phyloP scores from a whole-genome alignment of 1,140 invertebrate species.

The Drosophila tani region DNA sequence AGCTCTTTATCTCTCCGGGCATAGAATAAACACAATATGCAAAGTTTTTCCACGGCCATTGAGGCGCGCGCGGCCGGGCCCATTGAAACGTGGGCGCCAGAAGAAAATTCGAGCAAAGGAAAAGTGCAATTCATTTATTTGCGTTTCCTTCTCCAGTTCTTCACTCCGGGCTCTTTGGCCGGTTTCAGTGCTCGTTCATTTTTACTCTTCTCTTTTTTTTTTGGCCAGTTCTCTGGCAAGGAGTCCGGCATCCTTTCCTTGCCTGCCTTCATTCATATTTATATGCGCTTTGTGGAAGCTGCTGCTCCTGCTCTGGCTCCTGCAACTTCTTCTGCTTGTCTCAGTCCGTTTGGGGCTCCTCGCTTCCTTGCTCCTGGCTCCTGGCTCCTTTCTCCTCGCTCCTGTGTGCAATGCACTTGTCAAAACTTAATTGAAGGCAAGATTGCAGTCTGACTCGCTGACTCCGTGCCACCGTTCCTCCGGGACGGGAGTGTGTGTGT shows the following conservation, averaged over 20 bases:
- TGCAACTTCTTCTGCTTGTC: conserved; percentile 51
- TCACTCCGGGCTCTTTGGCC: conserved; percentile 36
- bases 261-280: conserved; percentile 71
- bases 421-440: conserved; percentile 85
- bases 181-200: conserved; percentile 5
- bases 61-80: conserved; percentile 62
- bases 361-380: conserved; percentile 17
- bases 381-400: conserved; percentile 11
- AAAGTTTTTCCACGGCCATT: conserved; percentile 73
- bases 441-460: conserved; percentile 72
- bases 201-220: conserved; percentile 38
- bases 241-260: conserved; percentile 43
- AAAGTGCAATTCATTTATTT: conserved; percentile 84
- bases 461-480: conserved; percentile 30
- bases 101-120: conserved; percentile 71
- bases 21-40: conserved; percentile 81
- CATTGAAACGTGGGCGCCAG: conserved; percentile 64
- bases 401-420: conserved; percentile 81
- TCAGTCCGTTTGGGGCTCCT: conserved; percentile 21
- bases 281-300: conserved; percentile 70
- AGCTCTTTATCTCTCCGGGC: conserved; percentile 64
- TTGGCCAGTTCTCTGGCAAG: conserved; percentile 60
- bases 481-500: conserved; percentile 1
- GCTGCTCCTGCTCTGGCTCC: conserved; percentile 24
- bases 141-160: conserved; percentile 75